phyloP scores from a whole-genome alignment of 2,888 invertebrate genomes.

The Apotomis capreana region DNA sequence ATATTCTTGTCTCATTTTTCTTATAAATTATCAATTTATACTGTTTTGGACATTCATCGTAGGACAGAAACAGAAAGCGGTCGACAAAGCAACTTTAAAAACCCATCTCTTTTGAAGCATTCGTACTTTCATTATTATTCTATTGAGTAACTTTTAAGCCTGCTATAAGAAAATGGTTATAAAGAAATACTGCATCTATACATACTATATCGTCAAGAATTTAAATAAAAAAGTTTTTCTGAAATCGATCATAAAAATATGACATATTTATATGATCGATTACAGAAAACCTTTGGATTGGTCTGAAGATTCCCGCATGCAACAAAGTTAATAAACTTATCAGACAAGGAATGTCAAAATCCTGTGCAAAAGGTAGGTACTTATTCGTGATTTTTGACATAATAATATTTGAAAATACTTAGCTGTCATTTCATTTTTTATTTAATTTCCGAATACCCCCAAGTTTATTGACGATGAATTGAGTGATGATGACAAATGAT shows the following conservation, averaged over 20 bases:
- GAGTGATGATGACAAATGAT: slow-evolving; percentile 1
- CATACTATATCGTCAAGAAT: not conserved
- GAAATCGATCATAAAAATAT: too few species aligned
- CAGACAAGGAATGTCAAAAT: too few species aligned
- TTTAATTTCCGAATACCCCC: too few species aligned
- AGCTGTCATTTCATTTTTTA: too few species aligned
- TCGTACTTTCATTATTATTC: not conserved
- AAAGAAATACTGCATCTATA: not conserved
- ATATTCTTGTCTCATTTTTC: slow-evolving; percentile 46
- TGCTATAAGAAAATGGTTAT: not conserved
- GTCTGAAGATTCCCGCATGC: too few species aligned
- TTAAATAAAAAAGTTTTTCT: not conserved
- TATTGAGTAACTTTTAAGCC: not conserved
- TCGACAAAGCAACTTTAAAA: slow-evolving; percentile 6
- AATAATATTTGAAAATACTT: too few species aligned
- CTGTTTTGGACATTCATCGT: slow-evolving; percentile 35
- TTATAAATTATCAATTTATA: slow-evolving; percentile 52
- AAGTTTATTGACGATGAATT: too few species aligned
- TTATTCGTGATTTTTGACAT: too few species aligned
- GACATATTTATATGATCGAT: too few species aligned
- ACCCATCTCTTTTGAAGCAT: not conserved
- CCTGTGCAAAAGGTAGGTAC: too few species aligned
- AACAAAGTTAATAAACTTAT: too few species aligned
- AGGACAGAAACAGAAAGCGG: slow-evolving; percentile 8
- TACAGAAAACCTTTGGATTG: too few species aligned